A percentile compares a stretch with the other conserved stretches of the same genome.
These are phyloP conservation scores for Montipora foliosa DNA, from an alignment of 64 coral and sea anemone species.

Conservation along the genomic window DNA sequence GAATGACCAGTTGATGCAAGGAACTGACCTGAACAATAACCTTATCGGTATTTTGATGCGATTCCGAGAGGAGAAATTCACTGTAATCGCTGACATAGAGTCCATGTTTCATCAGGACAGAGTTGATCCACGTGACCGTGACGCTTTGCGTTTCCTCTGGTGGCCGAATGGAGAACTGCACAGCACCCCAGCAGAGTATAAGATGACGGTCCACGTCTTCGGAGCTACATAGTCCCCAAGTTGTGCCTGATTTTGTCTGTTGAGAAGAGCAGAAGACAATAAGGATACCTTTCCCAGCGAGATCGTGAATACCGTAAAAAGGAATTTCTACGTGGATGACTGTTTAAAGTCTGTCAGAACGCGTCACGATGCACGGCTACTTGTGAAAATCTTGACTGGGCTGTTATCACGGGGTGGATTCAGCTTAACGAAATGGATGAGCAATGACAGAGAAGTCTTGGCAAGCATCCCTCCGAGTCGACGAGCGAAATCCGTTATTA, in stretches of 20 bases:
- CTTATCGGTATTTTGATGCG: not conserved
- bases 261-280: not conserved
- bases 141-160: not conserved
- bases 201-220: not conserved
- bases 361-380: not conserved
- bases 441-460: not conserved
- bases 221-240: not conserved
- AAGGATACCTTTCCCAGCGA: not conserved
- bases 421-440: slow-evolving; percentile 2
- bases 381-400: not conserved
- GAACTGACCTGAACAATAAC: too few relatives aligned
- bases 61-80: not conserved
- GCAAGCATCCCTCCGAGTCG: not conserved
- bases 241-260: not conserved
- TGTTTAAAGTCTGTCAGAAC: not conserved
- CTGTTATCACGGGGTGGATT: slow-evolving; percentile 23
- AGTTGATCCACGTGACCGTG: not conserved
- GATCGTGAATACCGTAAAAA: not conserved
- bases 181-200: not conserved
- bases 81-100: not conserved
- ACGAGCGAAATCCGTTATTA: not conserved
- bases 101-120: too few relatives aligned
- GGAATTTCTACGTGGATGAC: slow-evolving; percentile 42
- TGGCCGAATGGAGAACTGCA: not conserved
- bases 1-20: too few relatives aligned